These are phyloP conservation scores for Paramisgurnus dabryanus DNA, from an alignment of 2,113 vertebrate genomes.

Conservation along the genomic window DNA sequence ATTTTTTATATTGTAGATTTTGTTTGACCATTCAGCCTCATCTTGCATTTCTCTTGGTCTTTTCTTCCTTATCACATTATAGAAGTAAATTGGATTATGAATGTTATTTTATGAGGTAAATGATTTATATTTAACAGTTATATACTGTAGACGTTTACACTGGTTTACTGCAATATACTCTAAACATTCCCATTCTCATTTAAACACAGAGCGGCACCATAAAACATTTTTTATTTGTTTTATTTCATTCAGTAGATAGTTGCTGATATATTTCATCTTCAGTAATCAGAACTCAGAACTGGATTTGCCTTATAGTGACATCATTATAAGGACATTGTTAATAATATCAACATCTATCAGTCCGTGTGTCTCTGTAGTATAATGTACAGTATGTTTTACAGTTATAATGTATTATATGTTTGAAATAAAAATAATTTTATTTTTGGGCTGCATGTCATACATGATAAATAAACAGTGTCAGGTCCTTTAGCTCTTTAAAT, in stretches of 20 bases:
- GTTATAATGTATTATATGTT: constrained; percentile 31
- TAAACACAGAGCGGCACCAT: not conserved
- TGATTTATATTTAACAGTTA: not conserved
- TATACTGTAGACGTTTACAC: not conserved
- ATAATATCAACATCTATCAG: not conserved
- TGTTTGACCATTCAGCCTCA: too few species aligned
- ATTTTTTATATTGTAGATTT: too few species aligned
- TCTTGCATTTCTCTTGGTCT: too few species aligned
- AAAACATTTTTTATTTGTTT: not conserved
- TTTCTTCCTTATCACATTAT: too few species aligned
- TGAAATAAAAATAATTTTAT: constrained; percentile 32
- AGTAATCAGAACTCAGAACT: too few species aligned
- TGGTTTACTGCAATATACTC: not conserved
- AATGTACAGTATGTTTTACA: constrained; percentile 27
- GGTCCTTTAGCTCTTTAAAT: not conserved
- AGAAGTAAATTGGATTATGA: too few species aligned
- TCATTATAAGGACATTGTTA: not conserved
- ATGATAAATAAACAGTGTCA: not conserved
- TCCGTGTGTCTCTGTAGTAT: constrained; percentile 29
- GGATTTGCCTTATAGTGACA: constrained; percentile 9
- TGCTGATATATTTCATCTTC: not conserved
- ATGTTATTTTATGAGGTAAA: too few species aligned
- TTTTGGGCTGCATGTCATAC: constrained; percentile 34
- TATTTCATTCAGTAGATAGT: not conserved
- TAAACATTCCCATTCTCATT: not conserved